Base-by-base conservation (phyloP, 2,797 vertebrate species). In the Liasis olivaceus region DNA sequence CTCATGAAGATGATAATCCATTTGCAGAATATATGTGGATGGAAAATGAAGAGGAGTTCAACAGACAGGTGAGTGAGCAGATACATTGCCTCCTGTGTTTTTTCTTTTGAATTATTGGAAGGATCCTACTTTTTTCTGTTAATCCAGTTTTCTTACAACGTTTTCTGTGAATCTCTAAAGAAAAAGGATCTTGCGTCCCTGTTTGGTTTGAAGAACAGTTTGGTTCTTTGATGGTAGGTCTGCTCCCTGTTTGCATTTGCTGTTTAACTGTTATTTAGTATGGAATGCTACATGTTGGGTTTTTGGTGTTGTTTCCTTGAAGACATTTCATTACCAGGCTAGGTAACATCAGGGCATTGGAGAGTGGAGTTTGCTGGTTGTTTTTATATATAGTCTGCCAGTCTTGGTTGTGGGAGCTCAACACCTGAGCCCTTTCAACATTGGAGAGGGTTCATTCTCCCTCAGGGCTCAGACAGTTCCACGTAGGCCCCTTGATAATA, bases 1-100 rank as follows among this genome's bases (percentile, higher is more conserved):
- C 98, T 93, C 97, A 97, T 51, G 97, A 98, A 91, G 98, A 99
- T 28, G 98, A 99, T 88, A 98, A 99, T 95, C 99, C 98, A 85
- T 99, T 99, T 96, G 98, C 98, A 0, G 98, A 99, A 94, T 99
- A 98, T 96, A 98, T 99, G 98, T 99, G 99, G 99, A 99, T 99
- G 99, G 99, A 99, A 97, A 98, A 99, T 1, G 99, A 99, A 93
- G 99, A 99, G 96, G 99, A 99, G 95, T 99, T 99, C 90, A 98
- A 99, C 97, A 97, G 98, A 94, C 98, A 99, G 98, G 98, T 98
- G 96, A 96, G 98, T 66, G 36, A 31, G 54, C 22, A 20, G 20
- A 56, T 36, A 31, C 11, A 5, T 36, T 85, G 28, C 15, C 13
- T 60, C 26, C 22, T 24, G 22, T 85, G 1, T 31, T 31, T 24